Conservation (phyloP, 2,797 vertebrate species). For the Pristis pectinata region DNA sequence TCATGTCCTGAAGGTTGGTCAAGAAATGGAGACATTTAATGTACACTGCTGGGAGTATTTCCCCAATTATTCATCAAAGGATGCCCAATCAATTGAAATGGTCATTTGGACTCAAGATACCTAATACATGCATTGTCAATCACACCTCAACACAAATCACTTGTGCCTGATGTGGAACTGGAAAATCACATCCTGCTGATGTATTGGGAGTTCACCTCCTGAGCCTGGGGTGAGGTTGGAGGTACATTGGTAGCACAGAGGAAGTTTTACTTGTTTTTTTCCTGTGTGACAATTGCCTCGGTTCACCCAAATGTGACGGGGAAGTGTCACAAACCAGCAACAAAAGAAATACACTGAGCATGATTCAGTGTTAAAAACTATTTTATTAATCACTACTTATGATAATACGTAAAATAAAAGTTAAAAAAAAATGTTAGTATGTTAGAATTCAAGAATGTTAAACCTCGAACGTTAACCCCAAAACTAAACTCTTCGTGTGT, state of each 20-base stretch:
- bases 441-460: too few relatives aligned
- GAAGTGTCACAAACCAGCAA: too few relatives aligned
- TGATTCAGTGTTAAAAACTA: too few relatives aligned
- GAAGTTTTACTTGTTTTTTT: not conserved
- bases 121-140: not conserved
- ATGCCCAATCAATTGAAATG: not conserved
- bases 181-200: not conserved
- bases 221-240: not conserved
- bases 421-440: too few relatives aligned
- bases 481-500: too few relatives aligned
- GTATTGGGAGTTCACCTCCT: not conserved
- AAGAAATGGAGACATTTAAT: not conserved
- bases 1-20: slow-evolving; percentile 58
- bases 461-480: too few relatives aligned
- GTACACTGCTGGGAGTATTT: not conserved
- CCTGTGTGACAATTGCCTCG: not conserved
- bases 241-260: not conserved
- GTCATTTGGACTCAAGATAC: not conserved
- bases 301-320: not conserved
- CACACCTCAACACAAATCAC: not conserved
- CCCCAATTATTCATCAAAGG: not conserved
- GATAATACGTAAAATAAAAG: too few relatives aligned
- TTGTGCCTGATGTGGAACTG: not conserved
- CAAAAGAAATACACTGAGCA: too few relatives aligned
- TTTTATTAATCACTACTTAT: too few relatives aligned